Conservation (phyloP, 2,113 vertebrate species). For the Ageneiosus marmoratus region DNA sequence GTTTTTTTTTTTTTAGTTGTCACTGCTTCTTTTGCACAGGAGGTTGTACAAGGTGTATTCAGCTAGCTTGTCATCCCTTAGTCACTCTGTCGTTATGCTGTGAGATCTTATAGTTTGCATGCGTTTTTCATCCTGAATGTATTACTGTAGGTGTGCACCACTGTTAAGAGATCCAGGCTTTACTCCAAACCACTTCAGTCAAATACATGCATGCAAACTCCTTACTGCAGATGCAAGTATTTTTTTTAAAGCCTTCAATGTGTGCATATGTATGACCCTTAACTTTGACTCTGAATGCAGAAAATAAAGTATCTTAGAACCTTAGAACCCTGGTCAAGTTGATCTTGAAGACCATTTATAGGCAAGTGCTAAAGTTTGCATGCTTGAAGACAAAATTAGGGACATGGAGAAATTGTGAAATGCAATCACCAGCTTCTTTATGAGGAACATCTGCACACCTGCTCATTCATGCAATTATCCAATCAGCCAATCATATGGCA, state of each 20-base stretch:
- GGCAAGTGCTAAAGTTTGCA: too few relatives aligned
- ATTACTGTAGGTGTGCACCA: constrained; percentile 35
- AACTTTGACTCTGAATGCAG: background rate
- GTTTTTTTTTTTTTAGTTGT: constrained; percentile 4
- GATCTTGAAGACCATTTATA: background rate
- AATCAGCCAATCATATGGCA: background rate
- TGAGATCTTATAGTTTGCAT: constrained; percentile 18
- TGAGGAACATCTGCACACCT: background rate
- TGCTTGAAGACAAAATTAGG: background rate
- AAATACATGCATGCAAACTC: constrained; percentile 4
- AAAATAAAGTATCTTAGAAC: constrained; percentile 32
- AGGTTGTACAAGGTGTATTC: constrained; percentile 17
- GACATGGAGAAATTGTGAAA: background rate
- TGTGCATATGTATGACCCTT: constrained; percentile 19
- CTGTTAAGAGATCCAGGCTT: constrained; percentile 15
- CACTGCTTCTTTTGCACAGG: constrained; percentile 48
- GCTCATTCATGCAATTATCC: background rate
- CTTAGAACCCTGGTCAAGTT: background rate
- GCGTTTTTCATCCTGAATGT: constrained; percentile 53
- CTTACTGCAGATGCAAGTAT: constrained; percentile 19
- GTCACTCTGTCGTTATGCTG: constrained; percentile 21
- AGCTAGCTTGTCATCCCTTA: background rate
- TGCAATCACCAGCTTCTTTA: background rate
- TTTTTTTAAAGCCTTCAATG: background rate
- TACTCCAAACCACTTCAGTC: constrained; percentile 22